Conservation (phyloP, 1,140 invertebrate species). For the Drosophila sucinea region DNA sequence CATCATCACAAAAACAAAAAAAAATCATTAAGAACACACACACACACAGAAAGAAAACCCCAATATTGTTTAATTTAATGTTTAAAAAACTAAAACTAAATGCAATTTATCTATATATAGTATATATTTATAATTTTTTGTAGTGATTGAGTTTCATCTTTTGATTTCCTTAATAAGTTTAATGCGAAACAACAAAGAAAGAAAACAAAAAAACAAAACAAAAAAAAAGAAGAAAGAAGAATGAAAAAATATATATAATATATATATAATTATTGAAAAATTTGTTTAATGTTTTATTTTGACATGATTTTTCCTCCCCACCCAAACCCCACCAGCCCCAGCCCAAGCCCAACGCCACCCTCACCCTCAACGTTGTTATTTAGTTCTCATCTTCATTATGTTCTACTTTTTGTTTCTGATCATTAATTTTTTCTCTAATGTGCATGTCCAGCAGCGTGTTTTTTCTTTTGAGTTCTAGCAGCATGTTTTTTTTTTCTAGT, state of each 20-base stretch:
- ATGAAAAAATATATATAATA: constrained; percentile 69
- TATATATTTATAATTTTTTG: constrained; percentile 48
- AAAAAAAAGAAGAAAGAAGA: constrained; percentile 34
- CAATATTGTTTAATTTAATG: constrained; percentile 11
- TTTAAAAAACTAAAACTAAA: background rate
- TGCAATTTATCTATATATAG: constrained; percentile 56
- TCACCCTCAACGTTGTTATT: background rate
- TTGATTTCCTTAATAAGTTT: constrained; percentile 78
- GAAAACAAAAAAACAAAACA: constrained; percentile 42
- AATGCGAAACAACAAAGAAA: constrained; percentile 43
- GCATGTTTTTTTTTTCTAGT: constrained; percentile 24
- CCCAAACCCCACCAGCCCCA: too few species aligned
- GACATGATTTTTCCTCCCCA: constrained; percentile 24
- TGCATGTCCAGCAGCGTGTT: constrained; percentile 17
- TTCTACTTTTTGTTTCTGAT: background rate
- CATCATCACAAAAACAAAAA: constrained; percentile 24
- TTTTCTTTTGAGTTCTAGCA: constrained; percentile 34
- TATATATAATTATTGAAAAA: constrained; percentile 71
- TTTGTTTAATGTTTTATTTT: constrained; percentile 62
- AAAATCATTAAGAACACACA: background rate
- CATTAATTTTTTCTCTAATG: background rate
- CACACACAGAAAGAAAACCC: background rate
- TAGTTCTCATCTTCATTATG: constrained; percentile 10
- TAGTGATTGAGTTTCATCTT: constrained; percentile 51
- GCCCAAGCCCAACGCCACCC: too few species aligned